phyloP scores from a whole-genome alignment of 2,113 vertebrate species.

The Petromus typicus region DNA sequence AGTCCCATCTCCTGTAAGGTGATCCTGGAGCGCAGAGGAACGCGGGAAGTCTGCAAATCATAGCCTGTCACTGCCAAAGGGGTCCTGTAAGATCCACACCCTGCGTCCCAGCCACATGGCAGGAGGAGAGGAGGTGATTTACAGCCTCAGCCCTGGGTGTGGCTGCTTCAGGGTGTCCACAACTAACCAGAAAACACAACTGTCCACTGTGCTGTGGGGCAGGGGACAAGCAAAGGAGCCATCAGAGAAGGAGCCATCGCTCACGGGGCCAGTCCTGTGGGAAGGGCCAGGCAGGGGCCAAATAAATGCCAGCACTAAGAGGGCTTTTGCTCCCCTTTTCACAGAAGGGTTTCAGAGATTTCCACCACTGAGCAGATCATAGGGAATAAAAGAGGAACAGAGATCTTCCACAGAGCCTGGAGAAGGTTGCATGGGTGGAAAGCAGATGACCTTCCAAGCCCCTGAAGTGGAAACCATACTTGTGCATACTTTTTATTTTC shows the following conservation, averaged over 20 bases:
- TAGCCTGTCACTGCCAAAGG: constrained; percentile 82
- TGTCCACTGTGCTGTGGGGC: neutral
- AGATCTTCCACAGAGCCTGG: no score
- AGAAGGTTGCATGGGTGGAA: fast-evolving
- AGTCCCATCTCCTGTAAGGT: constrained; percentile 75
- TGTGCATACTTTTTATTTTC: neutral
- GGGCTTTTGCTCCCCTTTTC: fast-evolving
- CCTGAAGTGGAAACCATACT: no score
- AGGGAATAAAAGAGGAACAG: no score
- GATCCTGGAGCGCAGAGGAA: constrained; percentile 51
- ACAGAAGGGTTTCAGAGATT: neutral
- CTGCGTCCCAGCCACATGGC: neutral
- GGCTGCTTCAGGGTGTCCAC: neutral
- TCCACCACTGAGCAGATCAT: fast-evolving
- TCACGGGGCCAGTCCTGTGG: neutral
- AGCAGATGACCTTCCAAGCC: fast-evolving
- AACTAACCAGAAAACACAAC: neutral
- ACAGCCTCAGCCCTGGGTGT: neutral
- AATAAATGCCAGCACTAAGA: fast-evolving
- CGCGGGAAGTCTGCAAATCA: constrained; percentile 84
- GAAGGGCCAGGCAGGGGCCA: neutral
- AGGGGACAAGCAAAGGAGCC: fast-evolving
- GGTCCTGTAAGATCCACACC: constrained; percentile 82
- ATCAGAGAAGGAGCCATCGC: fast-evolving
- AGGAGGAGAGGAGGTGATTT: neutral